Conservation (phyloP, 2,888 invertebrate genomes). For the Eristalis intricaria region DNA sequence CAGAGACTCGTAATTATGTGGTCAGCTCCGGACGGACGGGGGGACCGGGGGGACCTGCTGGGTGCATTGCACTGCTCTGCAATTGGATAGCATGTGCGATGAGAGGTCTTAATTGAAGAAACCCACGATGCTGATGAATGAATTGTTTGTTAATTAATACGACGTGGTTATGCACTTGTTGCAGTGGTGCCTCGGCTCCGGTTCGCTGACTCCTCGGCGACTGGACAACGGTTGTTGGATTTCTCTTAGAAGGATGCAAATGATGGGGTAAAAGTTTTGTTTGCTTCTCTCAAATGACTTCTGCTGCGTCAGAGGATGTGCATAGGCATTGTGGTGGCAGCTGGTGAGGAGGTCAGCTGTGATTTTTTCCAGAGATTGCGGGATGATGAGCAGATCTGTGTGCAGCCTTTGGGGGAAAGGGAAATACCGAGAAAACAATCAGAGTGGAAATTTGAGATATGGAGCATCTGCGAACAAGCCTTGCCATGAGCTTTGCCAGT, state of each 20-base stretch:
- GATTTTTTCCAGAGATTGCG: not conserved
- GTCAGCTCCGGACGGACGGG: constrained; percentile 12
- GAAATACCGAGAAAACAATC: not conserved
- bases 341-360: not conserved
- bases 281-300: not conserved
- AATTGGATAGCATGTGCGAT: constrained; percentile 4
- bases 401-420: not conserved
- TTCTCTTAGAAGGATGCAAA: constrained; percentile 46
- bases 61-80: constrained; percentile 46
- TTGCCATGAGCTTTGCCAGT: too few species aligned
- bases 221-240: constrained; percentile 44
- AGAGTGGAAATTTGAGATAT: not conserved
- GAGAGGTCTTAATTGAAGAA: constrained; percentile 55
- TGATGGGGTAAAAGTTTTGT: constrained; percentile 9
- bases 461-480: not conserved
- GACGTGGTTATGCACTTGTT: constrained; percentile 52
- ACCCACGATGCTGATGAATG: constrained; percentile 45
- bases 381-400: not conserved
- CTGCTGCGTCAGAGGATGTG: constrained; percentile 1
- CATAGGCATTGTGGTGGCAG: not conserved
- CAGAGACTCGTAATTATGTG: constrained; percentile 20
- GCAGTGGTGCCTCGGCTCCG: constrained; percentile 41
- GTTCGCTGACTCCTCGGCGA: constrained; percentile 50
- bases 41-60: not conserved
- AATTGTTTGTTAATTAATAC: constrained; percentile 64